Evolutionary conservation across 37 sponge, comb jelly and placozoan genomes (phyloP), one percentile per base, ranked within the genome.

Genomic region (Chondrilla cf. caribensis): DNA sequence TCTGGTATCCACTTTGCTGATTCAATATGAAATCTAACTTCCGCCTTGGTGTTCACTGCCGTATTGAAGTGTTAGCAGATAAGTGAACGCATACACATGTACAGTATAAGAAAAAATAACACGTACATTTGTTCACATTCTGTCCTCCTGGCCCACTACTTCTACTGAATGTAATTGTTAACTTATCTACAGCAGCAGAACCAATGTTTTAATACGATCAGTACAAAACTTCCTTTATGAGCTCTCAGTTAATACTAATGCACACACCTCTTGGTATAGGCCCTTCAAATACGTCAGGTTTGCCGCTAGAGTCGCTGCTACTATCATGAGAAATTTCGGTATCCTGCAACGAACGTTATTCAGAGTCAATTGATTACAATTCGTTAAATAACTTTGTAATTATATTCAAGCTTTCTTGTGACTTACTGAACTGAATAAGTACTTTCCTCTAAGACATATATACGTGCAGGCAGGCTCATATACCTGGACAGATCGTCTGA

Each of bases 121-220:
- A 84, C 89, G 60, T 32, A 95, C 95, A 58, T 77, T 96, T 96
- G 87, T 96, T 96, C 0, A 96, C 97, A 84, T 96, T 96, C 80
- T 96, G 97, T 31, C 97, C 97, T 22, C 97, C 97, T 18, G 97
- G 97, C 0, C 97, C 97, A 62, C 95, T 83, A 38, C 97, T 94
- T 29, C 87, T 38, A n/a, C 83, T 54, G 79, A 77, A 96, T 18
- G 66, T 36, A 0, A 92, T 58, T 0, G 51, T 78, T 42, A 96
- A 58, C 54, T 92, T 96, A 2, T 96, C 96, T 92, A 59, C 21
- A 41, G 19, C 54, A 36, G 60, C 3, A 43, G 3, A 60, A 9
- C 22, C 25, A 62, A 15, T 7, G 29, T 9, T 62, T 62, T 17
- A 19, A 55, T 17, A 19, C 17, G 57, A 19, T 19, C 57, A 55